Base-by-base conservation (phyloP, 2,797 vertebrate genomes). In the Pitangus sulphuratus region DNA sequence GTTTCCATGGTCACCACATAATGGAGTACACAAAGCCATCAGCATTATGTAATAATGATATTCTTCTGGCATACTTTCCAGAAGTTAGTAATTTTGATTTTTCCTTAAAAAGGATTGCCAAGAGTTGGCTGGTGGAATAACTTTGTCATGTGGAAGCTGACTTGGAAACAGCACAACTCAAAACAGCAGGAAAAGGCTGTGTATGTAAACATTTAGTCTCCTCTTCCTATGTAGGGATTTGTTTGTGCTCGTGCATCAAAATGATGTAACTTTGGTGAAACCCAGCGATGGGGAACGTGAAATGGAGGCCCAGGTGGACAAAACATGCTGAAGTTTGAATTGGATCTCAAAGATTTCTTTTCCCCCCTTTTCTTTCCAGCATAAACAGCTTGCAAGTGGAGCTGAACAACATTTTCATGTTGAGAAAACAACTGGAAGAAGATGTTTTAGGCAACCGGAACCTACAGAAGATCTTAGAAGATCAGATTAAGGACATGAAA, bases 351-450 rank as follows among this genome's bases (percentile, higher is more conserved):
- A 37, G 3, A 37, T 68, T 8, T 70, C n/a, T 88, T 50, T 81
- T 48, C 54, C 35, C n/a, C 48, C 20, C 6, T 84, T 60, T 94
- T 70, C 75, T 71, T 62, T n/a, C 71, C 80, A 98, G 97, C 78
- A 76, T 94, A 71, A 92, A 98, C 39, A 98, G 97, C 74, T 97
- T 99, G 91, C 99, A 99, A 81, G 96, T 98, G 31, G 99, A 99
- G 93, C 94, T 99, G 74, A 98, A 98, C 20, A 98, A 97, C 2
- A 96, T 99, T 90, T 97, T 98, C 56, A 96, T 98, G 76, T 98
- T 99, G 75, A 97, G 99, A 70, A 98, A 98, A 94, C 99, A 99
- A 85, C 98, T 99, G 9, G 99, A 99, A 88, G 98, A 98, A 4
- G 98, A 98, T 21, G 97, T 99, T 95, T 98, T 97, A 61, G 97